Evolutionary conservation across 2,888 invertebrate species (phyloP), one percentile per base, ranked within the genome.

Genomic region (Hypercompe scribonia): DNA sequence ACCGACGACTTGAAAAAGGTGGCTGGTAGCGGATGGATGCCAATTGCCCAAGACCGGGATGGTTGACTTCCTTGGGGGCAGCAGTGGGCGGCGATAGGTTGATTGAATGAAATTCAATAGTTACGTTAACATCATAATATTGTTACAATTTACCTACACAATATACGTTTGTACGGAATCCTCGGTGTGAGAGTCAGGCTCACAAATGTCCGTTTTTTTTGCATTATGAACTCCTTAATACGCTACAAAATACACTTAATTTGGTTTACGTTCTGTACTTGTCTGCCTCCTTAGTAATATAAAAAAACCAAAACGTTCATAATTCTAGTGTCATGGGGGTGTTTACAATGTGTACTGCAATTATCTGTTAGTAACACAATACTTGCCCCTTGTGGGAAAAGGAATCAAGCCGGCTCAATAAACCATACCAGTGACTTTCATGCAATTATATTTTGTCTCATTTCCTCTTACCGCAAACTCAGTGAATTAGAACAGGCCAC

Each of bases 321-420:
- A 61, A 61, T 61, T 61, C 13, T 28, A 28, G 58, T 15, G 58
- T 28, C 28, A 61, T 61, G 28, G 58, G 58, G 58, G 58, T 31
- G 28, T 61, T 61, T 61, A 28, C 28, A 61, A 61, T 15, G 10
- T 50, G 50, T 50, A 61, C 58, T 31, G 58, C 58, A 61, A 61
- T 61, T 61, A 61, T 61, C 58, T 31, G 58, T 61, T 31, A 61
- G 31, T 61, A 15, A 61, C 58, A 61, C 31, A 61, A 61, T 61
- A 28, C 31, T 18, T 31, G 28, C 31, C 58, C 58, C 58, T 61
- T 61, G 58, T 61, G 58, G 58, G 58, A 61, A 61, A 28, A 15
- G 58, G 58, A 61, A 61, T 61, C 58, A 61, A 61, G 28, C 31
- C 58, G 58, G 31, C 58, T 61, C 58, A 61, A 61, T 61, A 61